A percentile compares a stretch with the other conserved stretches of the same genome.
Evolutionary conservation across 2,888 invertebrate species (phyloP).

Genomic region (Unio delphinus): DNA sequence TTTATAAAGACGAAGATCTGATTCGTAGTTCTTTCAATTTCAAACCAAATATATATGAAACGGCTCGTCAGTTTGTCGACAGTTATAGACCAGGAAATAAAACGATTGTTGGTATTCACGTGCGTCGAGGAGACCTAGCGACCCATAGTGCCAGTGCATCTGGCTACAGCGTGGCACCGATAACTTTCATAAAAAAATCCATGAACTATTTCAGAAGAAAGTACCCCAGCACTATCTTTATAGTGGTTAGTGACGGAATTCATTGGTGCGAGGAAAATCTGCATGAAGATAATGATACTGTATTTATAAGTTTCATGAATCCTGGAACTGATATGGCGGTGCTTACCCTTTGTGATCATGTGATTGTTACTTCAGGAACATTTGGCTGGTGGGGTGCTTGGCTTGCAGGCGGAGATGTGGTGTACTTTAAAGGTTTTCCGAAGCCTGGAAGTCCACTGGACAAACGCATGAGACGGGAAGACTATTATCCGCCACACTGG

Average conservation of each 20-base stretch:
- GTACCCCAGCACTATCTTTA: slow-evolving; percentile 30
- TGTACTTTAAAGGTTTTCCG: slow-evolving; percentile 46
- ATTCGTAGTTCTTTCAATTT: slow-evolving; percentile 38
- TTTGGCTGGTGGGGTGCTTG: slow-evolving; percentile 67
- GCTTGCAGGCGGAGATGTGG: slow-evolving; percentile 53
- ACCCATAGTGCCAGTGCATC: slow-evolving; percentile 8
- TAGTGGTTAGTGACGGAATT: slow-evolving; percentile 45
- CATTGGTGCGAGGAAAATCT: slow-evolving; percentile 38
- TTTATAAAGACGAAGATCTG: slow-evolving; percentile 20
- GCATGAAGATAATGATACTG: slow-evolving; percentile 17
- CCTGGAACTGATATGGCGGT: slow-evolving; percentile 41
- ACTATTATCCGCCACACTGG: slow-evolving; percentile 48
- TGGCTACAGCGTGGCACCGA: slow-evolving; percentile 44
- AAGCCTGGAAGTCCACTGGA: slow-evolving; percentile 30
- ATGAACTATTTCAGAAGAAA: slow-evolving; percentile 38
- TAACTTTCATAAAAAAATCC: slow-evolving; percentile 33
- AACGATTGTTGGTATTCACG: slow-evolving; percentile 40
- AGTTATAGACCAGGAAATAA: slow-evolving; percentile 14
- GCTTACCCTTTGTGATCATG: slow-evolving; percentile 66
- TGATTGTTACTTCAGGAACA: slow-evolving; percentile 69
- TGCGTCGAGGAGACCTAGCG: slow-evolving; percentile 45
- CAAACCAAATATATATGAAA: slow-evolving; percentile 15
- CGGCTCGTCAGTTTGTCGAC: slow-evolving; percentile 15
- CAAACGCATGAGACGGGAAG: slow-evolving; percentile 23
- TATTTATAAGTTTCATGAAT: slow-evolving; percentile 25